Evolutionary conservation across 1,140 invertebrate species (phyloP), one percentile per base, ranked within the genome.

Genomic region (Rhysida immarginata): DNA sequence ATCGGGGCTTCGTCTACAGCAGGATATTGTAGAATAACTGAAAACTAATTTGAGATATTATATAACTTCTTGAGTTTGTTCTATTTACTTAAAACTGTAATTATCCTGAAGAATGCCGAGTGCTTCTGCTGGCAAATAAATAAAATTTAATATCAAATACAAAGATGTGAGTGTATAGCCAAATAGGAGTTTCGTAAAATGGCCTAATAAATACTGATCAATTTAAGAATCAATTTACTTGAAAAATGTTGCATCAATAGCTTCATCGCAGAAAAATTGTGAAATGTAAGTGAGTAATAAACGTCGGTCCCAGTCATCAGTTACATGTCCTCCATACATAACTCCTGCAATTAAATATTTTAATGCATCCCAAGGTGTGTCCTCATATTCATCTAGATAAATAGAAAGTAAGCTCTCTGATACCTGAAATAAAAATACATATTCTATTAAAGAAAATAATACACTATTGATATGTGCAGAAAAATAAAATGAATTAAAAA

Each of bases 381-480:
- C 80, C 29, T 82, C 77, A 69, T 90, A 90, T 61, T 87, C 82
- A 63, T 87, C 83, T 43, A 91, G 70, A 68, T 90, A 91, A 44
- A 87, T 81, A 24, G 79, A 76, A 16, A 92, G 65, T 1, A 91
- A 65, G 62, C 84, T 84, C 65, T 88, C 85, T 0, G 86, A 91
- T 13, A 86, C 80, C 82, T 86, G 54, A 1, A 25, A 26, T 26
- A 26, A 16, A 52, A 13, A 52, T 20, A 52, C 14, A 52, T 11
- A 25, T 25, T 26, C 16, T 11, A 26, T 11, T 20, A 52, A 25
- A 52, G 26, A 25, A 27, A 25, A 23, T 52, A 27, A 25, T 26
- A 26, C 16, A 26, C 14, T 20, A 11, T 41, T 41, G n/a, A 11
- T 41, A 11, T 41, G 11, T 41, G 11, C n/a, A 41, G 11, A 11